These are phyloP conservation scores for Harpalus rubripes DNA, from an alignment of 2,888 invertebrate species.

Conservation along the genomic window DNA sequence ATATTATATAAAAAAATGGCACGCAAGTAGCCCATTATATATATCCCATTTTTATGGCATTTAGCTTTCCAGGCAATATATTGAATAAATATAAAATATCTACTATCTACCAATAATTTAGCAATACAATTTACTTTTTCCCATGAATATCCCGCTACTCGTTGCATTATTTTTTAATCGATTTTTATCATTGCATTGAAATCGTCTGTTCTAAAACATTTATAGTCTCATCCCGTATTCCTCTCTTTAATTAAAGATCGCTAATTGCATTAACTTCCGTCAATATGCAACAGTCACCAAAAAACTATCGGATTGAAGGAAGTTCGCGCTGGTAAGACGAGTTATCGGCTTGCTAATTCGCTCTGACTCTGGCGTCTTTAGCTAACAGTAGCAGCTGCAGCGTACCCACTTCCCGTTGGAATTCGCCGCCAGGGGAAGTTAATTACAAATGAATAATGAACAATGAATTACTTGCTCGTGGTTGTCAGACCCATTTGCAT, in stretches of 20 bases:
- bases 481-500: slow-evolving; percentile 58
- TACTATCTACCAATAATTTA: not conserved
- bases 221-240: not conserved
- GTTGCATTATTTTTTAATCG: not conserved
- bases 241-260: not conserved
- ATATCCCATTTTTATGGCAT: too few relatives aligned
- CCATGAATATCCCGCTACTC: not conserved
- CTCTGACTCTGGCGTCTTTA: not conserved
- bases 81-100: too few relatives aligned
- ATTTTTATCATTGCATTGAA: not conserved
- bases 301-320: not conserved
- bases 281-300: slow-evolving; percentile 15
- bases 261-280: slow-evolving; percentile 28
- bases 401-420: slow-evolving; percentile 18
- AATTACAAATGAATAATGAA: slow-evolving; percentile 71
- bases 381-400: slow-evolving; percentile 15
- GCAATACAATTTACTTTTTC: not conserved
- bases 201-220: not conserved
- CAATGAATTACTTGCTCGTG: slow-evolving; percentile 67
- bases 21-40: too few relatives aligned
- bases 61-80: too few relatives aligned
- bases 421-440: slow-evolving; percentile 68
- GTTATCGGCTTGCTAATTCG: slow-evolving; percentile 54
- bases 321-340: not conserved
- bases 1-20: too few relatives aligned